Evolutionary conservation across 2,113 vertebrate species (phyloP), one percentile per base, ranked within the genome.

Genomic region (Poeciliopsis prolifica): DNA sequence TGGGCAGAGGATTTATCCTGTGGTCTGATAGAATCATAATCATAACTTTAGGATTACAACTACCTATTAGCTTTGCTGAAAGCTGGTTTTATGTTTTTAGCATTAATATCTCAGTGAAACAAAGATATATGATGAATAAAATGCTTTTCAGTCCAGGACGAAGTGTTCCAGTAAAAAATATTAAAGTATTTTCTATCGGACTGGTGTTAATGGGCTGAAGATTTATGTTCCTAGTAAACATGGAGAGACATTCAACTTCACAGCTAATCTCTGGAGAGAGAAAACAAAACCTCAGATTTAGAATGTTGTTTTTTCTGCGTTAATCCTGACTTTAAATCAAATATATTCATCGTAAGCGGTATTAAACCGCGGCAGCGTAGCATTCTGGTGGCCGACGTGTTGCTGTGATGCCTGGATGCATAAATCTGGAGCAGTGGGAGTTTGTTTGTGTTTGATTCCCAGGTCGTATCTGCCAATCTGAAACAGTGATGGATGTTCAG

Each of bases 401-500:
- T 9, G 10, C 51, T 24, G 10, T 8, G 14, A 22, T 24, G 22
- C 15, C 15, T 9, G 51, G 51, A n/a, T 54, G 51, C 13, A 42
- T 42, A 42, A 42, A 42, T 42, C 40, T 58, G 24, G 8, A 58
- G 24, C 3, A 10, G 22, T n/a, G 24, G 24, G 51, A 22, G 48
- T 17, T 22, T 17, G 14, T 24, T 54, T 58, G 51, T 24, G 48
- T 17, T 22, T 19, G 15, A 54, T 8, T 54, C 24, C 13, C 61
- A 30, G 28, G 29, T 30, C 1, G 22, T 4, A 24, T 1, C 63
- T 65, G 61, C 15, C 15, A 13, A 8, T 63, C 29, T 19, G 17
- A 33, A 58, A 64, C 15, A 19, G 40, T 17, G 61, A 75, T 67
- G 51, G 74, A 86, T 68, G 54, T 30, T 44, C 26, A 26, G 70